Evolutionary conservation across 2,888 invertebrate species (phyloP).

Genomic region (Monochamus alternatus): DNA sequence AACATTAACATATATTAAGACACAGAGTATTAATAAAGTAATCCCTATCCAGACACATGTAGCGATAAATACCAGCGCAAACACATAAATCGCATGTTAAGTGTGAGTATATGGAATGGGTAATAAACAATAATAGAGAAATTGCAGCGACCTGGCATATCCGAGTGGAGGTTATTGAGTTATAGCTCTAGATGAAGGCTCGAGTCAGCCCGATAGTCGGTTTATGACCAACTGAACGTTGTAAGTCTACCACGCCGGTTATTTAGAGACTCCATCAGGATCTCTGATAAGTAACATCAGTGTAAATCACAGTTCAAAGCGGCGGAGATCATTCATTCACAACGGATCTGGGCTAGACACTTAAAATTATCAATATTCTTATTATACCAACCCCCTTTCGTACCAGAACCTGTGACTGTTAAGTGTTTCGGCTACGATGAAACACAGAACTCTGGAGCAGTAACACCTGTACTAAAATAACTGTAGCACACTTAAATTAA

Average conservation of each 20-base stretch:
- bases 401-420: conserved; percentile 1
- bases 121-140: conserved; percentile 46
- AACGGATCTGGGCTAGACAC: conserved; percentile 54
- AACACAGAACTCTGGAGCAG: neutral
- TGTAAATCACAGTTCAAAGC: conserved; percentile 67
- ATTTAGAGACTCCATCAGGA: conserved; percentile 65
- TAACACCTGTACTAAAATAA: conserved; percentile 15
- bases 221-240: conserved; percentile 42
- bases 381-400: conserved; percentile 25
- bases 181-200: conserved; percentile 33
- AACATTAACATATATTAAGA: conserved; percentile 29
- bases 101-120: conserved; percentile 32
- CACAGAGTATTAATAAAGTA: conserved; percentile 33
- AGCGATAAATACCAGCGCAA: conserved; percentile 33
- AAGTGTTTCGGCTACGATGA: conserved; percentile 33
- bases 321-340: conserved; percentile 50
- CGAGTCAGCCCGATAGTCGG: conserved; percentile 42
- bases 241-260: conserved; percentile 48
- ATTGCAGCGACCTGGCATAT: conserved; percentile 38
- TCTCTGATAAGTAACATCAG: conserved; percentile 66
- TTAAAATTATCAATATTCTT: conserved; percentile 53
- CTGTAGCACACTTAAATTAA: neutral
- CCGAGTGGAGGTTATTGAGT: conserved; percentile 42
- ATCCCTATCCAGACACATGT: conserved; percentile 36
- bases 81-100: conserved; percentile 34